A percentile compares a stretch with the other conserved stretches of the same genome.
Evolutionary conservation across 2,797 vertebrate genomes (phyloP).

Genomic region (Sitta carolinensis): DNA sequence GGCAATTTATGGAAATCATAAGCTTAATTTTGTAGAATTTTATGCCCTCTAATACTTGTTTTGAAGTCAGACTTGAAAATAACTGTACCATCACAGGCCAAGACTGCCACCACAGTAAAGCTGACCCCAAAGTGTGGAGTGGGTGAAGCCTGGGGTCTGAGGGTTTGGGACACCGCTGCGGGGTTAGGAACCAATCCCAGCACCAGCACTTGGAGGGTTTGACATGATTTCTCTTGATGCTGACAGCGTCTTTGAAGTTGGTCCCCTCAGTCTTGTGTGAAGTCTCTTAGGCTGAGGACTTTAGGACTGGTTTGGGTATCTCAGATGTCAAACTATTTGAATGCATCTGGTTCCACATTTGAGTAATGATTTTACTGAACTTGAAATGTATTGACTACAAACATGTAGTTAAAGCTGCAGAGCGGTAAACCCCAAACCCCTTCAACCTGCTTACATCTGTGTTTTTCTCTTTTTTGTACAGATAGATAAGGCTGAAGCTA

Average conservation of each 20-base stretch:
- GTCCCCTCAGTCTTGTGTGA: neutral
- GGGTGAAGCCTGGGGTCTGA: neutral
- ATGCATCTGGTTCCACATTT: neutral
- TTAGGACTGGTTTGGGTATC: neutral
- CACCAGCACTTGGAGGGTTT: neutral
- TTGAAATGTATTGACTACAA: neutral
- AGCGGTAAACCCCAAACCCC: neutral
- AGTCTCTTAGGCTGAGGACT: neutral
- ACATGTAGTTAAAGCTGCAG: neutral
- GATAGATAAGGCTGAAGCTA: neutral
- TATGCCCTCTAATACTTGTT: neutral
- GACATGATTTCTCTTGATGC: neutral
- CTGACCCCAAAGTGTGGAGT: neutral
- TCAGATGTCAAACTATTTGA: neutral
- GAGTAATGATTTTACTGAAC: neutral
- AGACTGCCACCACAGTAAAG: neutral
- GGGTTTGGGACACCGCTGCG: neutral
- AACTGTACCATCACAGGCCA: neutral
- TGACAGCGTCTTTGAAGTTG: neutral
- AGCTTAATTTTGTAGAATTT: neutral
- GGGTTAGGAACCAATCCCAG: neutral
- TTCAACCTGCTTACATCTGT: neutral
- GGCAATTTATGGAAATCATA: neutral
- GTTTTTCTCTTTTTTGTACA: neutral
- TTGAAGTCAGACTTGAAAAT: neutral